phyloP scores from a whole-genome alignment of 2,888 invertebrate genomes.

The Philereme transversata region DNA sequence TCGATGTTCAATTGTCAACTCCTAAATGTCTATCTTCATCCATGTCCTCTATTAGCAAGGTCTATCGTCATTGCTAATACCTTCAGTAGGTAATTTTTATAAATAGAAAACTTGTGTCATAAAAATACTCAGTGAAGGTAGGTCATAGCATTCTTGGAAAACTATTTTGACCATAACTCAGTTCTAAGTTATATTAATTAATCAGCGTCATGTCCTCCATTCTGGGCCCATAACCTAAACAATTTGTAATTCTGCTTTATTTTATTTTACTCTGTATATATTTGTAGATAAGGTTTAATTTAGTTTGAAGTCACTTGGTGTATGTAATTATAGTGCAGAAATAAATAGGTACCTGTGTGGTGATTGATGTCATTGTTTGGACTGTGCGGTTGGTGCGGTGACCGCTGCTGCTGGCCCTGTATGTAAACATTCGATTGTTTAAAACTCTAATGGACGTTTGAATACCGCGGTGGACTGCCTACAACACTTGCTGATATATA shows the following conservation, averaged over 20 bases:
- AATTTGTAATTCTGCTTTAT: background rate
- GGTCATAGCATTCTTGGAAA: conserved; percentile 9
- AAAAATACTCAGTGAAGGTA: background rate
- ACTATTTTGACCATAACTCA: background rate
- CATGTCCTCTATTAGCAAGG: conserved; percentile 8
- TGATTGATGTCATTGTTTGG: conserved; percentile 24
- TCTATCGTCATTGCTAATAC: conserved; percentile 1
- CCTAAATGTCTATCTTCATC: conserved; percentile 2
- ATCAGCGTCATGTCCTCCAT: background rate
- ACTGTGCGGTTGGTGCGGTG: conserved; percentile 5
- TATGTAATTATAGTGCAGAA: background rate
- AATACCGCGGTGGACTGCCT: conserved; percentile 7
- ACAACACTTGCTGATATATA: background rate
- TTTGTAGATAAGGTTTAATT: background rate
- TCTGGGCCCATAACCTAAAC: background rate
- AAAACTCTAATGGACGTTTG: conserved; percentile 16
- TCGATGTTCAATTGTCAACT: background rate
- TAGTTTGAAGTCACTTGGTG: background rate
- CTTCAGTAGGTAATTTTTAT: conserved; percentile 12
- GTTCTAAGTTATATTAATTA: conserved; percentile 7
- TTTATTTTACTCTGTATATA: background rate
- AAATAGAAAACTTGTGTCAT: conserved; percentile 23
- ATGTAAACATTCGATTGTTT: conserved; percentile 28
- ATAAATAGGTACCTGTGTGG: background rate
- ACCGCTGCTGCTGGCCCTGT: conserved; percentile 1